Evolutionary conservation across 1,140 invertebrate species (phyloP).

Genomic region (Micrasema longulum): DNA sequence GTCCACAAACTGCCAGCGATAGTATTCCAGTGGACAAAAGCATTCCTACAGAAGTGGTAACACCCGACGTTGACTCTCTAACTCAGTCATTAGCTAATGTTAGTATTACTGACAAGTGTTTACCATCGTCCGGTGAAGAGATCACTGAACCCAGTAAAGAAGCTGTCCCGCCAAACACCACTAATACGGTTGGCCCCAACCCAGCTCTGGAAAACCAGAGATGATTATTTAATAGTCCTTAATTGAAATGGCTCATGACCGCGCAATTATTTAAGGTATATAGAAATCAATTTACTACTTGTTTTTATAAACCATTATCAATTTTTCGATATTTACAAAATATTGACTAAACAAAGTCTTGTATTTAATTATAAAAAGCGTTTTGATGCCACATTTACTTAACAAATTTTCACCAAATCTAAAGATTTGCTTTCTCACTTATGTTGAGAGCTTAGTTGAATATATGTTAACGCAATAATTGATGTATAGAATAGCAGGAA

Average conservation of each 20-base stretch:
- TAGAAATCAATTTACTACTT: constrained; percentile 29
- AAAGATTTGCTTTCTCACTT: constrained; percentile 10
- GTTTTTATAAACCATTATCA: constrained; percentile 8
- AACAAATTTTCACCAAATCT: constrained; percentile 12
- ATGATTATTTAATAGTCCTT: constrained; percentile 25
- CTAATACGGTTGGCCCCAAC: background rate
- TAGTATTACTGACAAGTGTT: background rate
- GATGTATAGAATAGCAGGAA: background rate
- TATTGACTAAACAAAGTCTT: constrained; percentile 15
- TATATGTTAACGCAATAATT: constrained; percentile 23
- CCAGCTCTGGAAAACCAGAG: constrained; percentile 13
- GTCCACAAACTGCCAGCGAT: background rate
- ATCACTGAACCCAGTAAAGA: background rate
- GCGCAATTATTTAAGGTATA: constrained; percentile 37
- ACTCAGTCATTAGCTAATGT: constrained; percentile 22
- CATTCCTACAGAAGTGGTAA: background rate
- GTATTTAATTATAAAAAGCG: constrained; percentile 9
- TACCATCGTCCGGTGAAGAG: too few relatives aligned
- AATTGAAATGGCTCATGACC: constrained; percentile 33
- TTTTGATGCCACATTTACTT: constrained; percentile 13
- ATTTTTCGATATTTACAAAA: background rate
- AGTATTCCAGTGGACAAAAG: background rate
- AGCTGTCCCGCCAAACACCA: background rate
- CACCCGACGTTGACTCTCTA: constrained; percentile 5
- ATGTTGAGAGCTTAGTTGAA: constrained; percentile 12